Evolutionary conservation across 2,888 invertebrate genomes (phyloP).

Genomic region (Heterodera filipjevi): DNA sequence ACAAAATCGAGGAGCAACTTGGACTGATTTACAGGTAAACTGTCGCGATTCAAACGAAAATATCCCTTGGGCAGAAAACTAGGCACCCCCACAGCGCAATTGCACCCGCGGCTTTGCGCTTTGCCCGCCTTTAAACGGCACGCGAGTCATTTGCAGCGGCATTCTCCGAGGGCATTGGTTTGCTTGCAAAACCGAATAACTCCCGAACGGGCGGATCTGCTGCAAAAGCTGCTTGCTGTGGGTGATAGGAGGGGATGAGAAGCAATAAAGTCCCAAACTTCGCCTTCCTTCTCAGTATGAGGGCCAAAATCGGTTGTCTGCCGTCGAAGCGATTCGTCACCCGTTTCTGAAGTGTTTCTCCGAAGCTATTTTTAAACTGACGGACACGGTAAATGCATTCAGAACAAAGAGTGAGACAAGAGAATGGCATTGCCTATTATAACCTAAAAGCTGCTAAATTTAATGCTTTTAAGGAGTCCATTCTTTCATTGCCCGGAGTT

Average conservation of each 20-base stretch:
- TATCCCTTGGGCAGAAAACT: conserved; percentile 66
- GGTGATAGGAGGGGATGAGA: conserved; percentile 52
- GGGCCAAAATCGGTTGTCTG: conserved; percentile 71
- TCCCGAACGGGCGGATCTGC: conserved; percentile 68
- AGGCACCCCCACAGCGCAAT: conserved; percentile 68
- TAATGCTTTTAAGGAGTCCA: conserved; percentile 36
- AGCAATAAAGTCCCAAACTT: neutral
- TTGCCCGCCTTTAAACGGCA: conserved; percentile 39
- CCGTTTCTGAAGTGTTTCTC: conserved; percentile 71
- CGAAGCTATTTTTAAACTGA: conserved; percentile 69
- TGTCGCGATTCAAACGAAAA: too few species aligned
- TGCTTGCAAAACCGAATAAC: conserved; percentile 67
- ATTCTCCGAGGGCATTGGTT: conserved; percentile 7
- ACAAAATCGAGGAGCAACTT: conserved; percentile 73
- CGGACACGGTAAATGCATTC: conserved; percentile 67
- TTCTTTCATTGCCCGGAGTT: conserved; percentile 48
- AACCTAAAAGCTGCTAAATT: too few species aligned
- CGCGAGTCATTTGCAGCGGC: conserved; percentile 3
- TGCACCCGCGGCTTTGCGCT: conserved; percentile 42
- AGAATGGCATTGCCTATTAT: too few species aligned
- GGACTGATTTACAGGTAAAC: conserved; percentile 68
- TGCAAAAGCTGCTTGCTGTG: conserved; percentile 63
- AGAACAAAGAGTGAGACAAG: too few species aligned
- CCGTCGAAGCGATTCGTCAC: conserved; percentile 72
- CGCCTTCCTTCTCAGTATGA: conserved; percentile 70